phyloP scores from a whole-genome alignment of 1,140 invertebrate species.

The Drosophila triauraria region DNA sequence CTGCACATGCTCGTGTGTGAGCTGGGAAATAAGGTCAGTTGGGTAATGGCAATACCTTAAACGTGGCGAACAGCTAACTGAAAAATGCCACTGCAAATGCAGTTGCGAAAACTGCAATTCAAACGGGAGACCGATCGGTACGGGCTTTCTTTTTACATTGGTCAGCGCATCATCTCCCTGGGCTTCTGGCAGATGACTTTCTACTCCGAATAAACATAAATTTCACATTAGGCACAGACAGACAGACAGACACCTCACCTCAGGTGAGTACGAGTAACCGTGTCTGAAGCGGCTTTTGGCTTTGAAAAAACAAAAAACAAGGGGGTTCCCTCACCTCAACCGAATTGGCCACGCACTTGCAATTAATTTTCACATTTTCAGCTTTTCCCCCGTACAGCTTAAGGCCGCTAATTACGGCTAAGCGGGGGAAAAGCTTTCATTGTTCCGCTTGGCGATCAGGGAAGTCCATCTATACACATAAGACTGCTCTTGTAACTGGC shows the following conservation, averaged over 20 bases:
- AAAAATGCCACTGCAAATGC: conserved; percentile 59
- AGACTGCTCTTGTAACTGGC: conserved; percentile 31
- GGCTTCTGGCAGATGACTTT: conserved; percentile 57
- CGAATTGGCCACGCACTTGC: conserved; percentile 49
- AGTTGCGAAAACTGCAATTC: conserved; percentile 37
- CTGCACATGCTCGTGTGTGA: conserved; percentile 27
- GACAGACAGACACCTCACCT: conserved; percentile 10
- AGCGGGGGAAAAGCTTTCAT: conserved; percentile 52
- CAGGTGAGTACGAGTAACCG: conserved; percentile 25
- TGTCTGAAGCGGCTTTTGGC: conserved; percentile 46
- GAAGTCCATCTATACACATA: conserved; percentile 20
- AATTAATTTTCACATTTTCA: conserved; percentile 70
- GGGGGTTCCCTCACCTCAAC: conserved; percentile 11
- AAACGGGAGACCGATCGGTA: background rate
- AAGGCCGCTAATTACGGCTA: conserved; percentile 59
- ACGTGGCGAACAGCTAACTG: conserved; percentile 57
- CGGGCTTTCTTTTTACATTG: conserved; percentile 64
- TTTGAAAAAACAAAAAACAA: conserved; percentile 39
- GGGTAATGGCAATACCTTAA: conserved; percentile 70
- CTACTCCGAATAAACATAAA: conserved; percentile 75
- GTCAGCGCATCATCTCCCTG: conserved; percentile 41
- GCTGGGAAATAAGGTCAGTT: conserved; percentile 74
- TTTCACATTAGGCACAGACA: conserved; percentile 71
- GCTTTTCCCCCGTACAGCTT: conserved; percentile 33
- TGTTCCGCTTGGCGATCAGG: conserved; percentile 62